Percentiles rank a stretch among this genome's conserved stretches.
Conservation (phyloP, 2,888 invertebrate genomes). For the Anodontia alba region DNA sequence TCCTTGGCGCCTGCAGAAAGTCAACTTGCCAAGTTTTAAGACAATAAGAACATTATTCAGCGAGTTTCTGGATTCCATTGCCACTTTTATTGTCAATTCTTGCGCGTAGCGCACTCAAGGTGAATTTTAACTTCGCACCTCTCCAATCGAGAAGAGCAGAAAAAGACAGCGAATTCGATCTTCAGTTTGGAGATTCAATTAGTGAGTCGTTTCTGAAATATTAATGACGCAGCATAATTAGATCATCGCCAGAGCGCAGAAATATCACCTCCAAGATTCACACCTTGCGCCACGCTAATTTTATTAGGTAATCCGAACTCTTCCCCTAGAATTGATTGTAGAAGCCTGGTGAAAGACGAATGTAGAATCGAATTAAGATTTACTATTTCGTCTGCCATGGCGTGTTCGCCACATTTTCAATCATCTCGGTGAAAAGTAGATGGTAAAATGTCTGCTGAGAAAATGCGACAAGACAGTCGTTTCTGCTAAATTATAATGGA, state of each 20-base stretch:
- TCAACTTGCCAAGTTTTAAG: conserved; percentile 57
- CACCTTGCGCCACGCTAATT: conserved; percentile 72
- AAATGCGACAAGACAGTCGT: neutral
- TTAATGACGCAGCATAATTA: conserved; percentile 73
- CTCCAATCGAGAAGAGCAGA: conserved; percentile 55
- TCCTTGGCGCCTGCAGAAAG: conserved; percentile 49
- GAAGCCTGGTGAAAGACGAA: conserved; percentile 41
- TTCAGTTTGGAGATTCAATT: conserved; percentile 69
- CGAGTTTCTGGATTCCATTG: conserved; percentile 58
- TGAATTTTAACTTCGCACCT: conserved; percentile 76
- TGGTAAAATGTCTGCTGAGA: neutral
- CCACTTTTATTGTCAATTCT: conserved; percentile 68
- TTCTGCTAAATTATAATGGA: no score
- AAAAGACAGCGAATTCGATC: conserved; percentile 71
- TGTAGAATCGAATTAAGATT: conserved; percentile 57
- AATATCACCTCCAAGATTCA: conserved; percentile 69
- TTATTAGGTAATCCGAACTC: conserved; percentile 65
- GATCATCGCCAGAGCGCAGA: conserved; percentile 68
- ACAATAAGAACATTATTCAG: conserved; percentile 55
- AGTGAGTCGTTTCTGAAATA: conserved; percentile 71
- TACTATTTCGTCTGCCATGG: conserved; percentile 16
- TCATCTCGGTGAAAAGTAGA: neutral
- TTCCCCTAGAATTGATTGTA: conserved; percentile 54
- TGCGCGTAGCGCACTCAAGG: conserved; percentile 70
- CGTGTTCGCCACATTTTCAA: neutral